Evolutionary conservation across 2,113 vertebrate species (phyloP), one percentile per base, ranked within the genome.

Genomic region (Australoheros scitulus): DNA sequence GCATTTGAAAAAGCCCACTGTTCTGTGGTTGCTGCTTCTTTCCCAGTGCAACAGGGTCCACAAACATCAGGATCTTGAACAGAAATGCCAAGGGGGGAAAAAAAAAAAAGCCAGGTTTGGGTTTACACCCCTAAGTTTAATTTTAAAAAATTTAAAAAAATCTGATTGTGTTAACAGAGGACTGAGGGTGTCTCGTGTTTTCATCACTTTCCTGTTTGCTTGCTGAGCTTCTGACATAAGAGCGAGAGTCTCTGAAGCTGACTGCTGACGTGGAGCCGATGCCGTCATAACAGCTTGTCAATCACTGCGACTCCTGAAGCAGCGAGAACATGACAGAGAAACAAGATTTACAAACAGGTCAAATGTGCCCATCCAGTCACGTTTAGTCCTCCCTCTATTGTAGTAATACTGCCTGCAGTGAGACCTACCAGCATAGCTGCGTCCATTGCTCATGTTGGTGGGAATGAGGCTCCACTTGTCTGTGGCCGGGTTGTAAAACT

Each of bases 401-500:
- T 1, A n/a, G 52, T 24, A 59, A 4, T 2, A 3, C 26, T 26
- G 43, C 11, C 15, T 43, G 60, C 18, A 58, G 17, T 0, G 7
- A 15, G n/a, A 58, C 92, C 88, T 63, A 98, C 98, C 98, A 89
- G 98, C 98, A 0, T 99, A 99, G 95, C 98, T 99, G 76, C 98
- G 96, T 38, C 98, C 98, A 0, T 97, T 99, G 95, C 97, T 97
- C 98, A 99, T 99, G 94, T 97, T 99, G 77, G 96, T 97, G 8
- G 98, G 98, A 55, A 99, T 90, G 72, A 99, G 95, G 0, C 96
- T 98, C 98, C 98, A 99, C 77, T 97, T 99, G 95, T 99, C 98
- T 0, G 95, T 95, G 88, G 96, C 94, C 0, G 98, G 97, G 92
- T 98, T 98, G 89, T 99, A 99, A 90, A 96, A 99, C 86, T 99